Evolutionary conservation across 2,888 invertebrate genomes (phyloP).

Genomic region (Panopea generosa): DNA sequence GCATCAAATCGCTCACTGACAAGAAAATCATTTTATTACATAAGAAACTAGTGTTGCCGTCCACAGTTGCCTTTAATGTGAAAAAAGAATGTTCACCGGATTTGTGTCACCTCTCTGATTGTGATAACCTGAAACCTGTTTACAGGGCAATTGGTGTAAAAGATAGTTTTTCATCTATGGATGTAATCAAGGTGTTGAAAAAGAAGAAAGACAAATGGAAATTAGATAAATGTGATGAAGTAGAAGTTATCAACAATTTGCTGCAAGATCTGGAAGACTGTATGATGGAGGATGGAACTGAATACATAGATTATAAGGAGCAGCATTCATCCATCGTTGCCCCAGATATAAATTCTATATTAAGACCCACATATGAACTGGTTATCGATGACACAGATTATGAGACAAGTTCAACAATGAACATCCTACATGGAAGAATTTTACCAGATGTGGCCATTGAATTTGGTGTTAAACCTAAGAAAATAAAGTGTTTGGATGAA

Average conservation of each 20-base stretch:
- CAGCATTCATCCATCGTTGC: constrained; percentile 48
- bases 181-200: constrained; percentile 12
- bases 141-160: constrained; percentile 26
- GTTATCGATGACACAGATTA: constrained; percentile 73
- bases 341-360: constrained; percentile 68
- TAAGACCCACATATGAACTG: constrained; percentile 64
- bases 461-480: constrained; percentile 67
- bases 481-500: constrained; percentile 25
- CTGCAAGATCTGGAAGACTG: constrained; percentile 23
- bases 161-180: background rate
- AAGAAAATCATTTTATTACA: constrained; percentile 8
- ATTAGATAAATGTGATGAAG: constrained; percentile 8
- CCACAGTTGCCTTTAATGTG: constrained; percentile 16
- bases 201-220: constrained; percentile 4
- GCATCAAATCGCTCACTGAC: too few relatives aligned
- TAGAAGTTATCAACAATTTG: constrained; percentile 23
- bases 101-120: constrained; percentile 7
- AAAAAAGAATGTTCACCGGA: constrained; percentile 21
- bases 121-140: background rate
- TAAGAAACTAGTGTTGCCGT: constrained; percentile 1
- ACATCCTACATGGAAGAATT: constrained; percentile 66
- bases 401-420: constrained; percentile 58
- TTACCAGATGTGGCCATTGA: constrained; percentile 58
- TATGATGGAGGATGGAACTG: background rate
- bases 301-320: constrained; percentile 20